Evolutionary conservation across 2,113 vertebrate species (phyloP).

Genomic region (Bungarus multicinctus): DNA sequence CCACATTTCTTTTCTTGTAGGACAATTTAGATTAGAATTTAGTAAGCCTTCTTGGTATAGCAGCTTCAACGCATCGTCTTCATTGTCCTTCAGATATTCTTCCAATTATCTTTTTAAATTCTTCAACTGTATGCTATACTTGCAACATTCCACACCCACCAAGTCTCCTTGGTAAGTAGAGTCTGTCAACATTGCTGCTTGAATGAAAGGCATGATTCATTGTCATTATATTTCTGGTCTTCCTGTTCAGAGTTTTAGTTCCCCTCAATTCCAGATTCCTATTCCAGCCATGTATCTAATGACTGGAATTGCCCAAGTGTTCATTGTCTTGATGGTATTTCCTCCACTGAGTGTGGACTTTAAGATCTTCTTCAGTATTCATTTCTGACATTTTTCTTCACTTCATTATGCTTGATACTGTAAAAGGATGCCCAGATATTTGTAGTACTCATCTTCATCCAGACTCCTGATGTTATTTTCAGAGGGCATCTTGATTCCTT

Average conservation of each 20-base stretch:
- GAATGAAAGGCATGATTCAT: not conserved
- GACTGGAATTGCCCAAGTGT: not conserved
- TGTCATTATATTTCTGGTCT: not conserved
- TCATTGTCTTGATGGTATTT: not conserved
- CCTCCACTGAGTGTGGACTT: not conserved
- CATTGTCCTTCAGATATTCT: not conserved
- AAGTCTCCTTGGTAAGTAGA: not conserved
- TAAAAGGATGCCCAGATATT: not conserved
- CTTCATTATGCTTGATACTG: not conserved
- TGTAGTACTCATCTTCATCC: not conserved
- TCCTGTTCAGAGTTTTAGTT: not conserved
- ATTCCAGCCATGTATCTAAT: not conserved
- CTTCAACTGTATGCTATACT: not conserved
- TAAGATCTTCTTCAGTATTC: not conserved
- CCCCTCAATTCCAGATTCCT: not conserved
- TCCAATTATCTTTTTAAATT: not conserved
- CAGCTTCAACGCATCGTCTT: not conserved
- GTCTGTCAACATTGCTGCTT: not conserved
- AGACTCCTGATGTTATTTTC: not conserved
- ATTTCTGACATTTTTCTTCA: not conserved
- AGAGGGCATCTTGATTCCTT: not conserved
- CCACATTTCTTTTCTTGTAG: not conserved
- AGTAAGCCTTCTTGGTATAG: not conserved
- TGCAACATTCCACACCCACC: not conserved
- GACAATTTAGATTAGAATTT: not conserved